A percentile compares a stretch with the other conserved stretches of the same genome.
These are phyloP conservation scores for Arenicola marina DNA, from an alignment of 2,888 invertebrate genomes.

Conservation along the genomic window DNA sequence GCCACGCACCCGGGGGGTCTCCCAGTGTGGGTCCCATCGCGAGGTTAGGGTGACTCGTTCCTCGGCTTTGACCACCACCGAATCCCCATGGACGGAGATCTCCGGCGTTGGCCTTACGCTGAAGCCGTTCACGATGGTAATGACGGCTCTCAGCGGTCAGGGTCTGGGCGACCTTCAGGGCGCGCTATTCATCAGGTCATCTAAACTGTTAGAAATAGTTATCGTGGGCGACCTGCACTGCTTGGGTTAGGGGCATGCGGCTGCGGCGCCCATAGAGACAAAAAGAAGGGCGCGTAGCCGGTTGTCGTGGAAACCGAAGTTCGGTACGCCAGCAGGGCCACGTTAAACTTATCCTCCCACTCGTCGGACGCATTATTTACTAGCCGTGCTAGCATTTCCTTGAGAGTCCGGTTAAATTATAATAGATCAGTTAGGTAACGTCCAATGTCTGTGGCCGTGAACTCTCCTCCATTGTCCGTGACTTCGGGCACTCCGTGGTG, in stretches of 20 bases:
- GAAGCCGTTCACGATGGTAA: no score
- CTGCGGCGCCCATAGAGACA: slow-evolving; percentile 11
- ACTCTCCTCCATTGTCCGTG: slow-evolving; percentile 8
- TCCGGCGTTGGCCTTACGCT: no score
- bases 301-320: slow-evolving; percentile 5
- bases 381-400: not conserved
- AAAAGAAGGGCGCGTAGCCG: slow-evolving; percentile 8
- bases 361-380: not conserved
- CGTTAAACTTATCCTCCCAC: slow-evolving; percentile 10
- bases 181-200: no score
- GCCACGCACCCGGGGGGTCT: slow-evolving; percentile 2
- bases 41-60: slow-evolving; percentile 10
- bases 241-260: slow-evolving; percentile 4
- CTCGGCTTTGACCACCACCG: slow-evolving; percentile 5
- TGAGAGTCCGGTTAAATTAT: not conserved
- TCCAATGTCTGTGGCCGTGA: not conserved
- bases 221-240: not conserved
- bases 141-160: no score
- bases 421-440: not conserved
- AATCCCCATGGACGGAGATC: no score
- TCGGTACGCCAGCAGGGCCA: slow-evolving; percentile 1
- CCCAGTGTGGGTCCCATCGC: slow-evolving; percentile 14
- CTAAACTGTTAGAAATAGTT: no score
- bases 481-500: slow-evolving; percentile 10
- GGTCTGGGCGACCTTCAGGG: no score